Evolutionary conservation across 2,113 vertebrate genomes (phyloP), one percentile per base, ranked within the genome.

Genomic region (Myodes glareolus): DNA sequence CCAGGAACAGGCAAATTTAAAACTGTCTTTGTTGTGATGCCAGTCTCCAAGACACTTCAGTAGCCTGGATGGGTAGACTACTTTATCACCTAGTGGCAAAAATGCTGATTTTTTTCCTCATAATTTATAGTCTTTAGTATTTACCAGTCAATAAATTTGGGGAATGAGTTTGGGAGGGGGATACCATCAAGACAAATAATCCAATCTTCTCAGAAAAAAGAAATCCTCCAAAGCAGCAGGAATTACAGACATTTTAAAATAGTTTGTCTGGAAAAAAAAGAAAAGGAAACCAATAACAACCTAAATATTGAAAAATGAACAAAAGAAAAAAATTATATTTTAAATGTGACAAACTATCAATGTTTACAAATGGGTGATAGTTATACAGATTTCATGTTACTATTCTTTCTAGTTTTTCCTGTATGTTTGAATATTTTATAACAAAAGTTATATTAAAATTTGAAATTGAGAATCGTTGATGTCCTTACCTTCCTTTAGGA

Each of bases 101-200:
- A 55, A 85, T 72, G 13, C 13, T 81, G 3, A 42, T 42, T 58
- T 23, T 25, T 21, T 25, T 7, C 29, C 81, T 63, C 9, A 85
- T 27, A 89, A 93, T 47, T 72, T 88, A 47, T 72, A 77, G 67
- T 61, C 84, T 33, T 81, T n/a, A 68, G 25, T 55, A 87, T 90
- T 94, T 95, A n/a, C 8, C 45, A 92, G 13, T n/a, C 36, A 88
- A 81, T 45, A 95, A 76, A 92, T 61, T 42, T 94, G 47, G 92
- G 63, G 65, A 78, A 88, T 65, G 52, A 88, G 11, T 70, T 2
- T 63, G 61, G n/a, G 58, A 36, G 7, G 25, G 55, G 16, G 52
- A 13, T 42, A 58, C 50, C 78, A 81, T 42, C 85, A 82, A 65
- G 17, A 92, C 90, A 92, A 47, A 82, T 75, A 39, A 86, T 87